phyloP scores from a whole-genome alignment of 2,888 invertebrate species.

The Polia nebulosa region DNA sequence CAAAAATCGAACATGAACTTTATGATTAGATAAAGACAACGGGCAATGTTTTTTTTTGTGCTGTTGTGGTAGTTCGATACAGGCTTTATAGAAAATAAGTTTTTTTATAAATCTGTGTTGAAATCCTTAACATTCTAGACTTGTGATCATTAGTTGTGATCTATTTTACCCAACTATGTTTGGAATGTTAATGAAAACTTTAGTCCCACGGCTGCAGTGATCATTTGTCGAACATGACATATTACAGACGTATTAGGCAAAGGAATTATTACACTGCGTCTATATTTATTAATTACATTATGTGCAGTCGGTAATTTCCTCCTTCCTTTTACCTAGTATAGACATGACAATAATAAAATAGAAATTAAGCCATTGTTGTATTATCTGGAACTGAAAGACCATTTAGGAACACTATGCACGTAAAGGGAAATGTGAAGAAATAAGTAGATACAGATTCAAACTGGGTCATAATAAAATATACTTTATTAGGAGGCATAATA shows the following conservation, averaged over 20 bases:
- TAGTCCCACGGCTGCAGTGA: constrained; percentile 35
- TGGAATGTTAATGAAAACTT: constrained; percentile 59
- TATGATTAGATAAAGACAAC: constrained; percentile 29
- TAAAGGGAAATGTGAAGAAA: constrained; percentile 4
- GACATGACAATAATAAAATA: constrained; percentile 26
- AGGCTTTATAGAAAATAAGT: neutral
- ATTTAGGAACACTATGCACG: constrained; percentile 9
- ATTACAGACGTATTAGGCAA: constrained; percentile 52
- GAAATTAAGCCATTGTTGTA: constrained; percentile 11
- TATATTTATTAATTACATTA: constrained; percentile 49
- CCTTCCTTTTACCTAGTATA: constrained; percentile 29
- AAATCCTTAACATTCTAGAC: constrained; percentile 20
- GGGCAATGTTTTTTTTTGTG: constrained; percentile 4
- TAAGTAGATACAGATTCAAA: constrained; percentile 2
- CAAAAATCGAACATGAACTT: constrained; percentile 42
- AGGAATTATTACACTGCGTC: constrained; percentile 46
- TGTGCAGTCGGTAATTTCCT: constrained; percentile 16
- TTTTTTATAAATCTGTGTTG: constrained; percentile 2
- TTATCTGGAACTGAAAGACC: neutral
- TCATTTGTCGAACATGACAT: constrained; percentile 61
- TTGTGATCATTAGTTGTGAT: constrained; percentile 33
- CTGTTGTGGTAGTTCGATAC: neutral
- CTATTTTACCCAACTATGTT: constrained; percentile 36
- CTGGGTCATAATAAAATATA: neutral
- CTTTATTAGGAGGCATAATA: neutral